Evolutionary conservation across 2,888 invertebrate species (phyloP).

Genomic region (Theretra japonica): DNA sequence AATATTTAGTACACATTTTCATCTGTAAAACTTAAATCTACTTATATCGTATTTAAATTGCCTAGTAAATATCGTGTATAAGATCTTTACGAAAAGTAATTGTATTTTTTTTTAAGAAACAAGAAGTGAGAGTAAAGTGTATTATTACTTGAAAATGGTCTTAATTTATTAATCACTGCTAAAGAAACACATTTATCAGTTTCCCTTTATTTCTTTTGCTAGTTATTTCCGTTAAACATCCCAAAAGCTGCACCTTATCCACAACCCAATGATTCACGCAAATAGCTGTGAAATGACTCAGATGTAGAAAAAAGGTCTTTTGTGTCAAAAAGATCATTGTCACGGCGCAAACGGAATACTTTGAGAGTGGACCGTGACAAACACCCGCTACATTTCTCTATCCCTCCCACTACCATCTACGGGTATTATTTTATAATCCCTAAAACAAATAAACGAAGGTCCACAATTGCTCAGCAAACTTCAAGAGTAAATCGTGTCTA

Average conservation of each 20-base stretch:
- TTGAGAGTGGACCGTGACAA: slow-evolving; percentile 31
- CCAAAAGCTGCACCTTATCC: not conserved
- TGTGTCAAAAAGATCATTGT: slow-evolving; percentile 28
- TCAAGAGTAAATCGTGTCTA: not conserved
- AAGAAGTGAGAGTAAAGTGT: no score
- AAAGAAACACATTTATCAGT: no score
- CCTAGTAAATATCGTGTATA: no score
- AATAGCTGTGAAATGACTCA: not conserved
- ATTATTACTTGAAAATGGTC: no score
- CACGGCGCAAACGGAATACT: slow-evolving; percentile 19
- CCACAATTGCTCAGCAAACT: not conserved
- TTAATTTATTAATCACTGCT: no score
- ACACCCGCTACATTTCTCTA: slow-evolving; percentile 30
- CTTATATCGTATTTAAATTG: no score
- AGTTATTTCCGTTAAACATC: not conserved
- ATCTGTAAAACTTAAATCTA: no score
- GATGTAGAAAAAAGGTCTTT: slow-evolving; percentile 10
- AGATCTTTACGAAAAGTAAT: no score
- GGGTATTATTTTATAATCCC: slow-evolving; percentile 12
- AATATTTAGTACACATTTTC: no score
- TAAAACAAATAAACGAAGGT: not conserved
- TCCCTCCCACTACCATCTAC: slow-evolving; percentile 25
- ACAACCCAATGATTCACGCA: slow-evolving; percentile 4
- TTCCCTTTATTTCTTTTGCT: no score
- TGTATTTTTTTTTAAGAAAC: no score